A percentile compares a stretch with the other conserved stretches of the same genome.
Evolutionary conservation across 2,797 vertebrate species (phyloP).

Genomic region (Liasis olivaceus): DNA sequence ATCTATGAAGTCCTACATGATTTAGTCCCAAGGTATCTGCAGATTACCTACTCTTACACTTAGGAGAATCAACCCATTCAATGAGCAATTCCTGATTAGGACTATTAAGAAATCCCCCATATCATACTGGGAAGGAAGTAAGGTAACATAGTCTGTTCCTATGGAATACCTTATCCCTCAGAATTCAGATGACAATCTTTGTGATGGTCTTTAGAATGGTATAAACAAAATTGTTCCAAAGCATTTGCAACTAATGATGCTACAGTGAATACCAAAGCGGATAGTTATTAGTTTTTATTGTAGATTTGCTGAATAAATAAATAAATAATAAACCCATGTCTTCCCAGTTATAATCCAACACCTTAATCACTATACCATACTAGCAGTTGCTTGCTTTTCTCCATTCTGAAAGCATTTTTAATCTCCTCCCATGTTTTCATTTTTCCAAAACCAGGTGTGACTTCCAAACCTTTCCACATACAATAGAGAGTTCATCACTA

Average conservation of each 20-base stretch:
- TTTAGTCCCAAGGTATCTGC: background rate
- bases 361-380: background rate
- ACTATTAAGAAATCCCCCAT: background rate
- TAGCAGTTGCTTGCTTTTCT: background rate
- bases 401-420: background rate
- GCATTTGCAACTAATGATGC: background rate
- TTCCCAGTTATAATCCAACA: background rate
- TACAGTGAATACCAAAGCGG: background rate
- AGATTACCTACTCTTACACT: background rate
- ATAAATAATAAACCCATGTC: background rate
- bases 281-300: background rate
- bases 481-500: too few species aligned
- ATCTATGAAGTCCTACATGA: background rate
- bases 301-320: background rate
- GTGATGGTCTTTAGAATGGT: background rate
- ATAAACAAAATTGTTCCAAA: background rate
- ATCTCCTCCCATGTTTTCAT: background rate
- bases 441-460: background rate
- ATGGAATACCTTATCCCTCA: background rate
- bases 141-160: background rate
- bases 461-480: too few species aligned
- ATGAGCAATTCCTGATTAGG: background rate
- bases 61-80: background rate
- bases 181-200: background rate
- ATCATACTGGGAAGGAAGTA: background rate